Evolutionary conservation across 2,888 invertebrate species (phyloP), one percentile per base, ranked within the genome.

Genomic region (Hydrotaea diabolus): DNA sequence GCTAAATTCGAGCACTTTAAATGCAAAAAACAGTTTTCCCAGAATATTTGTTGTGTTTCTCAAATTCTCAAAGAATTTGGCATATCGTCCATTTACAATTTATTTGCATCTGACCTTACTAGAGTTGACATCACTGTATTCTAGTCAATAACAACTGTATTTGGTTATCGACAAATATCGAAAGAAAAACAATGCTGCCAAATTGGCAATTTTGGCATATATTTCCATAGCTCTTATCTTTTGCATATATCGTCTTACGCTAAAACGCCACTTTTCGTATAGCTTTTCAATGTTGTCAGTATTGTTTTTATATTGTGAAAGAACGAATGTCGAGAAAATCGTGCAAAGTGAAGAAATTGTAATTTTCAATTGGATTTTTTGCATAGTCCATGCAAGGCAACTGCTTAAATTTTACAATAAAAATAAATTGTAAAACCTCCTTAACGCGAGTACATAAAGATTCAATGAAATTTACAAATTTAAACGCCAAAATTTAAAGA

Each of bases 311-410:
- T 85, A 85, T 85, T 86, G 86, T 85, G 80, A 76, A 87, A 85
- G 82, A 86, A 83, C 85, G 83, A 86, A 90, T 31, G 31, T 31
- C 31, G 89, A 89, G 89, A 90, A 87, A 87, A 87, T 87, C 13
- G 39, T 39, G 86, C 88, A 39, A 89, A 46, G 76, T 77, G 75
- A 64, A 89, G n/a, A 89, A 79, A 86, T 87, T 89, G 88, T 88
- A 89, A 89, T 89, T 87, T 87, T 87, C 76, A 84, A 85, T 85
- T 88, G 88, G 87, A 87, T 87, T 88, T 90, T 91, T 89, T 88
- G 88, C 90, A 90, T 90, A 88, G 90, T 91, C 90, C 87, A 87
- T 88, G 90, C 87, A 87, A 88, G 86, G 87, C 87, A 89, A 90
- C 71, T 55, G 19, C 36, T 62, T 9, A 77, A 55, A 77, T 74